Evolutionary conservation across 1,140 invertebrate species (phyloP), one percentile per base, ranked within the genome.

Genomic region (Drosophila athabasca): DNA sequence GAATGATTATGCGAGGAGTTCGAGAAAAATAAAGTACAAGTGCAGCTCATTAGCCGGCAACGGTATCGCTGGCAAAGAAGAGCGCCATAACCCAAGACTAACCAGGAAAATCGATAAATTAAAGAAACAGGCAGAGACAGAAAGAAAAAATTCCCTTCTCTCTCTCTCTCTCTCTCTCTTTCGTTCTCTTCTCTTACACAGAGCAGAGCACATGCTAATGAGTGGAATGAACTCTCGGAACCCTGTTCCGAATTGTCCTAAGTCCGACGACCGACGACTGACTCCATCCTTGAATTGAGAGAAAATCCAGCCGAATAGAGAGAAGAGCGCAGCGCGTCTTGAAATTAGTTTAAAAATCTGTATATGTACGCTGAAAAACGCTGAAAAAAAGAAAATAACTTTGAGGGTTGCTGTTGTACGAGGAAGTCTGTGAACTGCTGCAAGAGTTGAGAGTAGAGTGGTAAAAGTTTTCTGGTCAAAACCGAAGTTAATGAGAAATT

Each of bases 21-120:
- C 43, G 54, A 52, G 58, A n/a, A 26, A 51, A 31, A 45, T 45
- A 26, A 46, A 54, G 29, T 69, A 62, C 82, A 78, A 85, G 78
- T 82, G 74, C 74, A 78, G 74, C 82, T 87, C 76, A 87, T 87
- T 88, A 87, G 71, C 71, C 46, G 50, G 52, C 58, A 69, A 75
- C 74, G 61, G 73, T 77, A 75, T 61, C 35, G 17, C 17, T 19
- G 35, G 35, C 4, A 69, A 41, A 48, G 50, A 59, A 68, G 55
- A 61, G 69, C 71, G 61, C 50, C 67, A 48, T 24, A 39, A 55
- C 50, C 31, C 64, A 39, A 13, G 35, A 13, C 11, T 39, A 59
- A 59, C 48, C 68, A 43, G 22, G 55, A 79, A 88, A 87, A 87
- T 87, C 83, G 74, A 87, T 87, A 88, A 87, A 69, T 87, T 87